Base-by-base conservation (phyloP, 2,113 vertebrate genomes). In the Glaucomys volans region DNA sequence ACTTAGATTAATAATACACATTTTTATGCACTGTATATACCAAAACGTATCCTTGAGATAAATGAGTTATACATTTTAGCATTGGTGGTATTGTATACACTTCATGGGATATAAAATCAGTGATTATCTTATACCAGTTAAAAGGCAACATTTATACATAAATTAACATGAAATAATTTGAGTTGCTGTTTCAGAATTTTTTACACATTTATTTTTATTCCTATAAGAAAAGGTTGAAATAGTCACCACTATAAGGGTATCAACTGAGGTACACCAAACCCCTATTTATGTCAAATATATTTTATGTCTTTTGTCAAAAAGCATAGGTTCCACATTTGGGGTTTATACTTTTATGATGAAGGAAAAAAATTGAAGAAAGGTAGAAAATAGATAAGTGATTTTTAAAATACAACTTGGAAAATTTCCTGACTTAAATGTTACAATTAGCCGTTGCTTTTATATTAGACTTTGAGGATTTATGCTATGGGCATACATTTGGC, bases 1-100 rank as follows among this genome's bases (percentile, higher is more conserved):
- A 67, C 88, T 94, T 94, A 90, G 66, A 97, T 97, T 72, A 97
- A 97, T 97, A 96, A 96, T 97, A 77, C 57, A 97, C 96, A 54
- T 32, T 18, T 94, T 93, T 96, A 96, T 88, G 89, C 2, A 37
- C 13, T 93, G 72, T 85, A 71, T 92, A 37, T 79, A 94, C 74
- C 96, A 88, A 97, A 97, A 97, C 91, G 6, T 79, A 77, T 30
- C 5, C 76, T 75, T 90, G 44, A 80, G 72, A 92, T 94, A 92
- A 87, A 88, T 96, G 81, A 95, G 59, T 94, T 95, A 79, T 96
- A 97, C 95, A 95, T 95, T 95, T 97, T 66, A 96, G 62, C 42
- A 96, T 95, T 97, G 40, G 26, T 87, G 20, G 22, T 76, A 90
- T 1, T 67, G 26, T 81, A 79, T 35, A 94, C 4, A 50, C n/a